Evolutionary conservation across 2,888 invertebrate species (phyloP).

Genomic region (Molorchus minor): DNA sequence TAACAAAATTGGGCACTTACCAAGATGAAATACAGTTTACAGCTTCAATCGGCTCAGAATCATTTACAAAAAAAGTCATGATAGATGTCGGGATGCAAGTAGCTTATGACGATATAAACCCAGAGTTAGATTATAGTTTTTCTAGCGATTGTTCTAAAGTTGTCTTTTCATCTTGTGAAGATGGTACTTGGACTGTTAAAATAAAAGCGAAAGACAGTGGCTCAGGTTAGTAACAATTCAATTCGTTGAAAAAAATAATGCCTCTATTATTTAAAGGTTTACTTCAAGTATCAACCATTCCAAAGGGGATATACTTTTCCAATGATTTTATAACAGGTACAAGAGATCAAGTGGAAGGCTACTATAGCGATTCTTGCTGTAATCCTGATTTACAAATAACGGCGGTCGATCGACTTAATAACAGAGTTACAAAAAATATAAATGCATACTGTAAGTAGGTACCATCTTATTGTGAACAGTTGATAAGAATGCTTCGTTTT

Average conservation of each 20-base stretch:
- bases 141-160: conserved; percentile 62
- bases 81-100: conserved; percentile 59
- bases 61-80: conserved; percentile 59
- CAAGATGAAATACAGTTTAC: conserved; percentile 73
- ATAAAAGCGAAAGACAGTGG: conserved; percentile 72
- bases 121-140: conserved; percentile 54
- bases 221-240: conserved; percentile 64
- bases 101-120: conserved; percentile 45
- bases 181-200: conserved; percentile 76
- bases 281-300: conserved; percentile 68
- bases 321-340: conserved; percentile 75
- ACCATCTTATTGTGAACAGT: not conserved
- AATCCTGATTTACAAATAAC: conserved; percentile 72
- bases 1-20: conserved; percentile 56
- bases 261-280: conserved; percentile 62
- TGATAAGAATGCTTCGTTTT: conserved; percentile 41
- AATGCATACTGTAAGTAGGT: conserved; percentile 65
- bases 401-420: conserved; percentile 75
- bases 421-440: conserved; percentile 69
- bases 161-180: conserved; percentile 67
- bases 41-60: conserved; percentile 61
- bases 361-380: conserved; percentile 79
- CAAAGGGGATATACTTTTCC: conserved; percentile 70
- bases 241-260: not conserved
- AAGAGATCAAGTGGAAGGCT: conserved; percentile 71